phyloP scores from a whole-genome alignment of 2,113 vertebrate genomes.

The Lophochroa leadbeateri region DNA sequence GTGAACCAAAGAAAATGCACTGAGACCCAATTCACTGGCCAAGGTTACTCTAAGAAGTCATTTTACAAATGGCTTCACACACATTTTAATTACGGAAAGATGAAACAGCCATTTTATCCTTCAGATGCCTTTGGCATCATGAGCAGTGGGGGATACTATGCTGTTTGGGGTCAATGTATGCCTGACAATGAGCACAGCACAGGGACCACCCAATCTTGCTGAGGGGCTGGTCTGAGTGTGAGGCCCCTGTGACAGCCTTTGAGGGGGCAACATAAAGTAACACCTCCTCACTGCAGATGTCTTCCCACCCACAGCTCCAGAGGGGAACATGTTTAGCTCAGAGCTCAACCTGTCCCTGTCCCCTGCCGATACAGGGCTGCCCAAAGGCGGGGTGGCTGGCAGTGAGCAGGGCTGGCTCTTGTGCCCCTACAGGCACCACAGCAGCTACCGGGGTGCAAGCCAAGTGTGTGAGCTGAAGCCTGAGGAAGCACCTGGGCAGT shows the following conservation, averaged over 20 bases:
- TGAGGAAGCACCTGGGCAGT: fast-evolving
- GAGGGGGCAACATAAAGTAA: not conserved
- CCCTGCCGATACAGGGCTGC: not conserved
- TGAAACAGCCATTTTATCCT: not conserved
- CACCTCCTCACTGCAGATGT: not conserved
- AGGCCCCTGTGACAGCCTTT: not conserved
- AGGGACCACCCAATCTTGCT: not conserved
- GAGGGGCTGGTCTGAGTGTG: not conserved
- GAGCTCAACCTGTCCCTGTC: not conserved
- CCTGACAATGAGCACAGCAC: not conserved
- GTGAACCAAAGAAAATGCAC: not conserved
- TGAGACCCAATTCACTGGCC: not conserved
- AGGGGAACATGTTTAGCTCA: not conserved
- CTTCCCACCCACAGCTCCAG: not conserved
- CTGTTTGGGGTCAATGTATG: not conserved
- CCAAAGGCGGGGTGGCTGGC: too few species aligned
- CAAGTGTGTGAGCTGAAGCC: not conserved
- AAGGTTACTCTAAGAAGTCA: not conserved
- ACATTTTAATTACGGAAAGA: not conserved
- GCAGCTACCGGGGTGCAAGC: not conserved
- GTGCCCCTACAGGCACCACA: not conserved
- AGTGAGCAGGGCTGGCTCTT: not conserved
- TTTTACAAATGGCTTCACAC: not conserved
- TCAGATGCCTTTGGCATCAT: fast-evolving
- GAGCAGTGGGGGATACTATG: not conserved